Base-by-base conservation (phyloP, 2,888 invertebrate genomes). In the Mythimna pallens region DNA sequence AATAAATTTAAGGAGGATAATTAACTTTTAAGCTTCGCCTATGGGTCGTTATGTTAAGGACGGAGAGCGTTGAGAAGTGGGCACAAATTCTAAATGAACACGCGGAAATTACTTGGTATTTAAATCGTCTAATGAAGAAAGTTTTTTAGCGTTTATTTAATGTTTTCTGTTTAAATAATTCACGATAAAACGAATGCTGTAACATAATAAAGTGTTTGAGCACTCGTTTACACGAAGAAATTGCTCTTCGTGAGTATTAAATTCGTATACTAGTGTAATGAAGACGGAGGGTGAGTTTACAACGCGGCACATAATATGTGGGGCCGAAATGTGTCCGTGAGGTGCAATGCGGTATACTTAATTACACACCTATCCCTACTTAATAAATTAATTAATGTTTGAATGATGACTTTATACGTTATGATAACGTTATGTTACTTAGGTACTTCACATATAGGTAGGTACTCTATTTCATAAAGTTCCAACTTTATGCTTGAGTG, bases 291-390 rank as follows among this genome's bases (percentile, higher is more conserved):
- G 75, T 80, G 81, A 90, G 86, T 75, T 76, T 81, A 78, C 70
- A 85, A 34, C 84, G 68, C 50, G 70, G 59, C 65, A 62, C 73
- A 78, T 78, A 80, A 78, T 70, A 76, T 80, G 73, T 80, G 68
- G 79, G 81, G 85, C 80, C 75, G 78, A 84, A 93, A 91, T 87
- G 89, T 86, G 87, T 87, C 90, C 89, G 82, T 84, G 82, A 88
- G 92, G 91, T 92, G 90, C 90, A 90, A 91, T 92, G 89, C 84
- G 83, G 88, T 82, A 84, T 87, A 89, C 90, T 89, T 91, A 91
- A 92, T 92, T 90, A 91, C 88, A 86, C 84, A 89, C 89, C 87
- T 90, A 89, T 89, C 89, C 90, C 89, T 89, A 90, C 88, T 92
- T 91, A 89, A 88, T 89, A 86, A 88, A 88, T 81, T 92, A 90